Conservation (phyloP, 2,888 invertebrate genomes). For the Drosophila melanosoma region DNA sequence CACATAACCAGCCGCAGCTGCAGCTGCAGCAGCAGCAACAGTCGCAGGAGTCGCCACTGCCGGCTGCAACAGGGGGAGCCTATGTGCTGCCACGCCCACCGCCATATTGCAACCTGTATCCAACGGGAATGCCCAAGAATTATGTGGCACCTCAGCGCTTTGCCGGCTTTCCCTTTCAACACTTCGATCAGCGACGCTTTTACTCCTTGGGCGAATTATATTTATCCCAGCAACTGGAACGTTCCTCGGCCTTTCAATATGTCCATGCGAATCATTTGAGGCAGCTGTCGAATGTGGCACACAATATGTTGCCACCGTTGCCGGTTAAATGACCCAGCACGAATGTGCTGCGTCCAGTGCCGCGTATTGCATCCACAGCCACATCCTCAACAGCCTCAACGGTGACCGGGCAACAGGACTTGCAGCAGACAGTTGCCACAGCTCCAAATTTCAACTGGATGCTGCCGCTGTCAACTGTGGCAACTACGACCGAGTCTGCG, state of each 20-base stretch:
- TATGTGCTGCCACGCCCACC: constrained; percentile 63
- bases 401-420: constrained; percentile 25
- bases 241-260: constrained; percentile 84
- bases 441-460: constrained; percentile 59
- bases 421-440: constrained; percentile 32
- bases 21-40: constrained; percentile 35
- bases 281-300: constrained; percentile 72
- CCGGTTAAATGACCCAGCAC: constrained; percentile 84
- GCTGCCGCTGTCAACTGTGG: constrained; percentile 36
- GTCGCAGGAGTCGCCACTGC: not conserved
- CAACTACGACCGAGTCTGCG: constrained; percentile 3
- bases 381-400: constrained; percentile 44
- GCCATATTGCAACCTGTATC: constrained; percentile 54
- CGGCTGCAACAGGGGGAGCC: constrained; percentile 14
- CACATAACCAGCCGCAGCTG: constrained; percentile 36
- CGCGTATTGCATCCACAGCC: constrained; percentile 81
- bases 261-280: constrained; percentile 82
- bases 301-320: constrained; percentile 69
- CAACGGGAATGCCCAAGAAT: constrained; percentile 46
- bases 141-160: constrained; percentile 72
- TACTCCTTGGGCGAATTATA: constrained; percentile 84
- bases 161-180: constrained; percentile 77
- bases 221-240: constrained; percentile 83
- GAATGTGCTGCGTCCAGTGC: constrained; percentile 83
- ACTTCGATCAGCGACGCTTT: constrained; percentile 83